Base-by-base conservation (phyloP, 2,113 vertebrate species). In the Rhizomys pruinosus region DNA sequence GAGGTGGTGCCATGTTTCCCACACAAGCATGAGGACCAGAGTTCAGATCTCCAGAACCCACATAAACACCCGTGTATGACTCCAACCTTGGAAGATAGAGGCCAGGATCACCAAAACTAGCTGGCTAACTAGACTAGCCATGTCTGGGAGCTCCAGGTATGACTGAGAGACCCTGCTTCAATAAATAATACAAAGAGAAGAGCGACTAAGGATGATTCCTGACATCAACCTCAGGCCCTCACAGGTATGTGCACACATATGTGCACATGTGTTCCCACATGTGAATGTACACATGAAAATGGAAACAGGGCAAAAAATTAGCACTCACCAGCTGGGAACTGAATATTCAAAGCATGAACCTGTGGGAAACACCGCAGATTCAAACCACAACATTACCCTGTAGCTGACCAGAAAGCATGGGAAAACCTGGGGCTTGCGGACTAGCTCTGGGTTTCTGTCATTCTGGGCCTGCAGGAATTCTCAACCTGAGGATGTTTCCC, bases 401-500 rank as follows among this genome's bases (percentile, higher is more conserved):
- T 85, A 44, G 37, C 32, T 82, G 68, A 55, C 32, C 52, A 44
- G 27, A 66, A 37, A 11, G 15, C 66, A 8, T 71, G 27, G 82
- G 64, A 63, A 42, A 74, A 74, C 12, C 15, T 23, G 4, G 12
- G 7, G 66, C 64, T 71, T 34, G n/a, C 64, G 34, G 22, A 66
- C 47, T 73, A 39, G 17, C 59, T 84, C 74, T 42, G 23, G 32
- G 27, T 39, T 84, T 86, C 73, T 55, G 59, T 68, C 47, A 1
- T 0, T 8, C 66, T 5, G 80, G 71, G 59, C 12, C 87, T 55
- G 61, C 0, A 0, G 68, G 78, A 87, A 86, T 91, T 96, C 79
- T 94, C 76, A 23, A 12, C 42, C 23, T 1, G 37, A 88, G 63
- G 64, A 71, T 84, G 37, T 91, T 94, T 94, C 72, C 63, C 84